phyloP scores from a whole-genome alignment of 2,888 invertebrate species.

The Drosophila leonis region DNA sequence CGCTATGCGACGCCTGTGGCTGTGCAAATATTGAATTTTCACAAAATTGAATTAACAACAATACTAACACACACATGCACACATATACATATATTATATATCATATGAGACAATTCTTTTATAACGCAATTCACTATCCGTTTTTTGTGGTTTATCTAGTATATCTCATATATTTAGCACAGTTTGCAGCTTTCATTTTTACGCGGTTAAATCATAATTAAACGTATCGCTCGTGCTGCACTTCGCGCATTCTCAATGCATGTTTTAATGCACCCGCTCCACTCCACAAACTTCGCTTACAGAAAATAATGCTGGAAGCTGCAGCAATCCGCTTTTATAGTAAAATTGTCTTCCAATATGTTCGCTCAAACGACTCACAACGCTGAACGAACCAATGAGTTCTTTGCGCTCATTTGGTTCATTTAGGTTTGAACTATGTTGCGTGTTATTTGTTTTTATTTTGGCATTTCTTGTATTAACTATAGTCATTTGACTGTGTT shows the following conservation, averaged over 20 bases:
- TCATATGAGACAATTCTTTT: constrained; percentile 29
- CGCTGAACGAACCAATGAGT: constrained; percentile 13
- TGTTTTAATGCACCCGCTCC: constrained; percentile 13
- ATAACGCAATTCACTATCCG: constrained; percentile 40
- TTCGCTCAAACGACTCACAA: constrained; percentile 9
- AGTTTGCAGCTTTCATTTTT: constrained; percentile 41
- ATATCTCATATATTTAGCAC: constrained; percentile 49
- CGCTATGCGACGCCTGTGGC: constrained; percentile 16
- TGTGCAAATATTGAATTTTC: constrained; percentile 67
- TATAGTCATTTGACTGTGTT: too few species aligned
- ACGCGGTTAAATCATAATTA: constrained; percentile 17
- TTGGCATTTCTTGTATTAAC: too few species aligned
- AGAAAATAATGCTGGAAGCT: constrained; percentile 25
- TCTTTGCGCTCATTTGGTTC: constrained; percentile 3
- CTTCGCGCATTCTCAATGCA: constrained; percentile 14
- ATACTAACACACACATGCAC: constrained; percentile 9
- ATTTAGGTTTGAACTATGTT: neutral
- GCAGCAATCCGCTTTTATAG: constrained; percentile 35
- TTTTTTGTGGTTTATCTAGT: constrained; percentile 32
- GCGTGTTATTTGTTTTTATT: too few species aligned
- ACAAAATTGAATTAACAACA: constrained; percentile 27
- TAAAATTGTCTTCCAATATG: neutral
- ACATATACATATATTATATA: neutral
- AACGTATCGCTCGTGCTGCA: constrained; percentile 15
- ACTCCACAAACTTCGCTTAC: constrained; percentile 16